Base-by-base conservation (phyloP, 2,797 vertebrate species). In the Erithacus rubecula region DNA sequence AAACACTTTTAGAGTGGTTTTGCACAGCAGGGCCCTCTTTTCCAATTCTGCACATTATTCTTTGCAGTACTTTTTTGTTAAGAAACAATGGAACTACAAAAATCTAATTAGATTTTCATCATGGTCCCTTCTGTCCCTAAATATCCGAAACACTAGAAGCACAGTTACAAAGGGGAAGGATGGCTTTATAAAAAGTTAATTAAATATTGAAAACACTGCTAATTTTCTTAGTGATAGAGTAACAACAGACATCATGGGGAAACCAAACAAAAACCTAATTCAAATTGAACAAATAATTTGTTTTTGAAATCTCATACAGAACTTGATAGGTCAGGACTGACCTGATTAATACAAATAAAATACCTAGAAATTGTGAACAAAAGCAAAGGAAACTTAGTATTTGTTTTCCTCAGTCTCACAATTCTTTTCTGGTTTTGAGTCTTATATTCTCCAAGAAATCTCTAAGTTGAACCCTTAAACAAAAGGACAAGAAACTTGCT, bases 1-100 rank as follows among this genome's bases (percentile, higher is more conserved):
- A 53, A 95, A 72, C 74, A 72, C 75, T 92, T 87, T 39, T 41
- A 55, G 72, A 87, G 83, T 58, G 68, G 64, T 74, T 94, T 88
- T 83, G 91, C 94, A 91, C 92, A 95, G 92, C 91, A 79, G 92
- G 95, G 65, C 51, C 44, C 83, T 92, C 74, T 90, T 90, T 86
- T 72, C 74, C 79, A 87, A 36, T 94, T 94, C 76, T 95, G 84
- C 76, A 72, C 74, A 21, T 95, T 92, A 92, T 81, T 90, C 79
- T 77, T 76, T 74, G 76, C 81, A 80, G 64, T 51, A 64, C 37
- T 32, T 84, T 95, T 95, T 84, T 90, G 94, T 94, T 59, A 79
- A 78, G 77, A 68, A 90, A 93, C 83, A 93, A 93, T 74, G 67
- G 87, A 82, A 52, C 83, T 90, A 65, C 72, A 89, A 76, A 92